phyloP scores from a whole-genome alignment of 1,140 invertebrate genomes.

The Megalonaias nervosa region DNA sequence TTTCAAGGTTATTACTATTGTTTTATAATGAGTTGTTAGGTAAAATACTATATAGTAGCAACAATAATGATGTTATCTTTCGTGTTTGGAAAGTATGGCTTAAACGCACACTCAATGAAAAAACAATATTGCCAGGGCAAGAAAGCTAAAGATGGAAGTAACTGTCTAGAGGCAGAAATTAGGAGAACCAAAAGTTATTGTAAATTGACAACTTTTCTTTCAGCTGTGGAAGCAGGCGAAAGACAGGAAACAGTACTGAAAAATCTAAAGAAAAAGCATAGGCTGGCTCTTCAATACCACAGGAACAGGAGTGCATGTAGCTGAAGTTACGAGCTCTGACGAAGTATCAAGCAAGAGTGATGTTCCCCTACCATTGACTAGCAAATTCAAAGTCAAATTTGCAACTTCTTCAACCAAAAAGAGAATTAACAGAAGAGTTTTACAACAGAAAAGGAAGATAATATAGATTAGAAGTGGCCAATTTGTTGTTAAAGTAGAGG shows the following conservation, averaged over 20 bases:
- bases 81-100: constrained; percentile 10
- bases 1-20: too few relatives aligned
- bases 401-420: too few relatives aligned
- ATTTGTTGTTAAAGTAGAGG: background rate
- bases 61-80: too few relatives aligned
- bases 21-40: too few relatives aligned
- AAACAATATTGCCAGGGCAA: constrained; percentile 14
- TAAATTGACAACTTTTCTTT: background rate
- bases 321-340: background rate
- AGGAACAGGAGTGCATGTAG: background rate
- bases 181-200: constrained; percentile 6
- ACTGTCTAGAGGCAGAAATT: constrained; percentile 11
- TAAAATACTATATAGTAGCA: too few relatives aligned
- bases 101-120: constrained; percentile 13
- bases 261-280: background rate
- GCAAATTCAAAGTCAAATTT: too few relatives aligned
- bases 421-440: too few relatives aligned
- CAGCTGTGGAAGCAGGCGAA: background rate
- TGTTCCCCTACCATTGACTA: too few relatives aligned
- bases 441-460: background rate
- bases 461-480: constrained; percentile 1
- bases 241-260: background rate
- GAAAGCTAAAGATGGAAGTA: constrained; percentile 10
- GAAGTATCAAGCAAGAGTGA: background rate
- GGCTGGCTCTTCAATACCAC: background rate